Percentiles rank a stretch among this genome's conserved stretches.
phyloP scores from a whole-genome alignment of 2,888 invertebrate species.

The Diarsia brunnea region DNA sequence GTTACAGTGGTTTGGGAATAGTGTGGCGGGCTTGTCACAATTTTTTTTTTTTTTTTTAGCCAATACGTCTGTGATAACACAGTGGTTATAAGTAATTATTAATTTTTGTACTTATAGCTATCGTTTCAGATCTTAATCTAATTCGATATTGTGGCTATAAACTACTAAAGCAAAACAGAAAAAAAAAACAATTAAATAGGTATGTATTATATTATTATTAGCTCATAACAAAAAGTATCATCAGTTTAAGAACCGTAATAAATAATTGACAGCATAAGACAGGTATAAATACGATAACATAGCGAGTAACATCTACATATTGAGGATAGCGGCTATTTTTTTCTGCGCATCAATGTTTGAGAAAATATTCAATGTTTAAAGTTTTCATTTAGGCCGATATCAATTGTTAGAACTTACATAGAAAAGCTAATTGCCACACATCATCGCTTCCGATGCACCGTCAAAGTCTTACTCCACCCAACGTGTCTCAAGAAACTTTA shows the following conservation, averaged over 20 bases:
- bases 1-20: too few species aligned
- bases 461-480: slow-evolving; percentile 24
- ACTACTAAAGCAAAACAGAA: not conserved
- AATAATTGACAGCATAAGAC: too few species aligned
- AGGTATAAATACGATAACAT: too few species aligned
- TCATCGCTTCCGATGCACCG: slow-evolving; percentile 17
- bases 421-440: not conserved
- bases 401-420: not conserved
- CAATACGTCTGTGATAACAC: too few species aligned
- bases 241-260: too few species aligned
- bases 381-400: not conserved
- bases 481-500: slow-evolving; percentile 30
- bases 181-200: not conserved
- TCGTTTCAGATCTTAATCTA: not conserved
- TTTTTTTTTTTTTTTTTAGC: too few species aligned
- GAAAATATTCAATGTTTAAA: not conserved
- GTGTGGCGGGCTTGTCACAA: too few species aligned
- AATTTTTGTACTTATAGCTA: not conserved
- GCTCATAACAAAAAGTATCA: too few species aligned
- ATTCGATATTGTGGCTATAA: not conserved
- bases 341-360: not conserved
- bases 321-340: not conserved
- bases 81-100: too few species aligned
- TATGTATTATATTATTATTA: too few species aligned
- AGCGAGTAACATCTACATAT: not conserved